A percentile compares a stretch with the other conserved stretches of the same genome.
Evolutionary conservation across 2,888 invertebrate genomes (phyloP).

Genomic region (Ypsolopha scabrella): DNA sequence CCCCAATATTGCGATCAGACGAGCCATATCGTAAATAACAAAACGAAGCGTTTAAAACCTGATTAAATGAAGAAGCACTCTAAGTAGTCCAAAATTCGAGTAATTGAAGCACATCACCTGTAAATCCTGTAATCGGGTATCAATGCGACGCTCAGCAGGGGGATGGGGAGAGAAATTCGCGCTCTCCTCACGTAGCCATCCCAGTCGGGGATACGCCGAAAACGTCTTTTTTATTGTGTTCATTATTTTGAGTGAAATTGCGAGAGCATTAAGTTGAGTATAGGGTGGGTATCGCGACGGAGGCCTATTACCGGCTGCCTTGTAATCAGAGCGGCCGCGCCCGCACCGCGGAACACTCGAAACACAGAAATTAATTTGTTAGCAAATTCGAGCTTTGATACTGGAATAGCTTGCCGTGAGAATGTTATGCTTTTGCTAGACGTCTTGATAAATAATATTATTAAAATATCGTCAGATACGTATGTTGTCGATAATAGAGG

Average conservation of each 20-base stretch:
- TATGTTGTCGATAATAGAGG: too few species aligned
- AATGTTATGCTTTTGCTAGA: not conserved
- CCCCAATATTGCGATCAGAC: too few species aligned
- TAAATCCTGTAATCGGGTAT: too few species aligned
- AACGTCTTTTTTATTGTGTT: constrained; percentile 59
- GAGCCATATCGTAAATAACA: too few species aligned
- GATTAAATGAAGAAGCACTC: too few species aligned
- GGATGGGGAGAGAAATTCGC: constrained; percentile 11
- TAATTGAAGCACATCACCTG: too few species aligned
- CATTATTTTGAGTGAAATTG: constrained; percentile 68
- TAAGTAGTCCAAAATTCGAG: too few species aligned
- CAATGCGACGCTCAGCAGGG: too few species aligned
- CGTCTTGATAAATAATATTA: too few species aligned
- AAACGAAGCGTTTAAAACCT: too few species aligned
- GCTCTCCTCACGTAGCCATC: constrained; percentile 42
- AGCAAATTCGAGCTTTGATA: constrained; percentile 28
- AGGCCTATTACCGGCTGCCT: constrained; percentile 50
- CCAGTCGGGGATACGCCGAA: constrained; percentile 47
- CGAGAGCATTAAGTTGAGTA: constrained; percentile 69
- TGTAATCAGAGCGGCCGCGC: constrained; percentile 57
- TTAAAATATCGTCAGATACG: too few species aligned
- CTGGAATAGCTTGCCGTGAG: not conserved
- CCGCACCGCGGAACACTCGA: constrained; percentile 26
- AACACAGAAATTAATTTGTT: constrained; percentile 57
- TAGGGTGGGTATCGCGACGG: constrained; percentile 57